These are phyloP conservation scores for Melanocharis versteri DNA, from an alignment of 2,113 vertebrate genomes.

Conservation along the genomic window DNA sequence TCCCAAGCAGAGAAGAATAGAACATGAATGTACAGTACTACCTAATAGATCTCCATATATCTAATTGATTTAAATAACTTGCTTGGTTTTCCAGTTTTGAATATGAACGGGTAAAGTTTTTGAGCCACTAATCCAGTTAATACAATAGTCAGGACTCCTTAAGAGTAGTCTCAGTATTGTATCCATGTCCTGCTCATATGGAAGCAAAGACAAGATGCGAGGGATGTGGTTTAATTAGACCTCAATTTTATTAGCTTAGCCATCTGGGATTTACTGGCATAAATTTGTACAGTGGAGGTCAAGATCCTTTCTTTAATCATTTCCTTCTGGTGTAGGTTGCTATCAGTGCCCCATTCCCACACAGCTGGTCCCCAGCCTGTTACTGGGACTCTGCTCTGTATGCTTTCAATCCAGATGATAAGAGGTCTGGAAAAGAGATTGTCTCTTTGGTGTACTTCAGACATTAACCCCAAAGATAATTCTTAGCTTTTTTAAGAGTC, in stretches of 20 bases:
- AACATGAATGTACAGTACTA: too few species aligned
- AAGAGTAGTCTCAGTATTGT: background rate
- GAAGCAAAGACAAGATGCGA: constrained; percentile 48
- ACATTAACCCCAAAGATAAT: background rate
- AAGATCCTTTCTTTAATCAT: constrained; percentile 56
- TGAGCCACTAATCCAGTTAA: background rate
- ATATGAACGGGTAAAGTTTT: background rate
- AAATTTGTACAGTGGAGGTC: constrained; percentile 58
- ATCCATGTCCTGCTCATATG: background rate
- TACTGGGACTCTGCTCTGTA: background rate
- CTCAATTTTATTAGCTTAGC: constrained; percentile 52
- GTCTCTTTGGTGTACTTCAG: background rate
- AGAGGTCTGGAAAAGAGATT: background rate
- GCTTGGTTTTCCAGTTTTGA: background rate
- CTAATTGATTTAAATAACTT: too few species aligned
- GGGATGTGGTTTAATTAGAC: constrained; percentile 63
- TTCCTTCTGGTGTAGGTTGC: constrained; percentile 22
- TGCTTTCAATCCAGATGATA: background rate
- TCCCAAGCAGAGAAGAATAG: too few species aligned
- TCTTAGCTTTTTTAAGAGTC: background rate
- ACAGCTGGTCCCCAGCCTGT: constrained; percentile 43
- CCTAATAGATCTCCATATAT: too few species aligned
- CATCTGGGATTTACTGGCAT: constrained; percentile 62
- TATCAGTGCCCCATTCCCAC: background rate
- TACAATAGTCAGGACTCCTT: background rate